A percentile compares a stretch with the other conserved stretches of the same genome.
Conservation (phyloP, 2,113 vertebrate genomes). For the Rhipidura dahli region DNA sequence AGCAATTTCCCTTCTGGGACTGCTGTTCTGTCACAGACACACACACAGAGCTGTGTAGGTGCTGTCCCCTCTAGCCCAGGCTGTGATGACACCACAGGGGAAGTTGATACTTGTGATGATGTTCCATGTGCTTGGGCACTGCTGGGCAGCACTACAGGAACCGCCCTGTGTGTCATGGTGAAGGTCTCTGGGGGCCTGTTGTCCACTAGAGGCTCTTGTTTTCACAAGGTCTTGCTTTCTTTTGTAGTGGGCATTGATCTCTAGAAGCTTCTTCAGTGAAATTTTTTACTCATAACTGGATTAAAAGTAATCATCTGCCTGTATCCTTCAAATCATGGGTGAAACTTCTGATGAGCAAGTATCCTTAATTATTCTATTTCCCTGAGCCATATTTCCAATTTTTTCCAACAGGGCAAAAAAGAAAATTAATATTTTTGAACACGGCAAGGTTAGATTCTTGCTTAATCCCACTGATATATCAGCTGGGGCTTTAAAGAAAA, state of each 20-base stretch:
- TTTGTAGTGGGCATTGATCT: neutral
- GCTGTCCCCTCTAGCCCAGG: neutral
- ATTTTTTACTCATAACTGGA: neutral
- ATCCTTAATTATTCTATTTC: neutral
- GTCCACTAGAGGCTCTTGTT: neutral
- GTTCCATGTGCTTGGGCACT: neutral
- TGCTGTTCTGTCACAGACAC: neutral
- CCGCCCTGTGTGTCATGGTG: neutral
- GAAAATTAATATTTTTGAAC: neutral
- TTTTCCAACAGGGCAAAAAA: neutral
- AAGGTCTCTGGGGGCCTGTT: neutral
- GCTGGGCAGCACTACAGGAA: neutral
- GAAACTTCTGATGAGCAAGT: neutral
- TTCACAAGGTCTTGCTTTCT: neutral
- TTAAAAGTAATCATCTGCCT: neutral
- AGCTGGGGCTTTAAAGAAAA: neutral
- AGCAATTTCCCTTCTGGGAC: neutral
- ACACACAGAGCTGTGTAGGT: fast-evolving
- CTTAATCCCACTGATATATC: neutral
- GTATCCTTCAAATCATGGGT: neutral
- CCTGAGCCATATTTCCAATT: neutral
- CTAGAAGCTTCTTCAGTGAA: neutral
- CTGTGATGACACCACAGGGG: neutral
- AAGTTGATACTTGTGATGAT: neutral
- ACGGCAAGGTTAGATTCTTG: neutral